Evolutionary conservation across 2,888 invertebrate species (phyloP).

Genomic region (Parascotia fuliginaria): DNA sequence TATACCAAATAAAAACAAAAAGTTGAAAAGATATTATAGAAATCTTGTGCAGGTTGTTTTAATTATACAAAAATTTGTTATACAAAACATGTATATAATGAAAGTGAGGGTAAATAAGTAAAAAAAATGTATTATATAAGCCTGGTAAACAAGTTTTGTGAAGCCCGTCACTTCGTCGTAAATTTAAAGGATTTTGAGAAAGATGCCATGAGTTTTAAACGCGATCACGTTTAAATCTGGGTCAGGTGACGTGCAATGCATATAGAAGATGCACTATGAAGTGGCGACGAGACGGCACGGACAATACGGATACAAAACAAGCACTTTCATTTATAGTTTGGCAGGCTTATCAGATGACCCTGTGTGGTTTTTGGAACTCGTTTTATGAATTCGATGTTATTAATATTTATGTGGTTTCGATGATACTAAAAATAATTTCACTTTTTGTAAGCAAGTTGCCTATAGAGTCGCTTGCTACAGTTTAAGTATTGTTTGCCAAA

Average conservation of each 20-base stretch:
- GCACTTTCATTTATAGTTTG: conserved; percentile 34
- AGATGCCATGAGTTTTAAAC: conserved; percentile 31
- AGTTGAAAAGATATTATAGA: too few relatives aligned
- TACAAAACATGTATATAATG: conserved; percentile 21
- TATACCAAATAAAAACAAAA: too few relatives aligned
- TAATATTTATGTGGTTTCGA: neutral
- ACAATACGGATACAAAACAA: conserved; percentile 30
- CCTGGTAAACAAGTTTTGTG: conserved; percentile 33
- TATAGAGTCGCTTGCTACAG: too few relatives aligned
- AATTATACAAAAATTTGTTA: conserved; percentile 4
- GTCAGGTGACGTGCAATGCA: conserved; percentile 36
- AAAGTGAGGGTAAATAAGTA: conserved; percentile 32
- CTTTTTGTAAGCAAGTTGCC: too few relatives aligned
- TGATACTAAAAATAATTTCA: too few relatives aligned
- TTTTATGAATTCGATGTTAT: neutral
- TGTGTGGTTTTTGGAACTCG: conserved; percentile 16
- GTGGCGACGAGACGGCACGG: conserved; percentile 18
- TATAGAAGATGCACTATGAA: too few relatives aligned
- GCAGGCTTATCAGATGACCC: conserved; percentile 22
- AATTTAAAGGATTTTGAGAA: conserved; percentile 33
- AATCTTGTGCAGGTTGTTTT: conserved; percentile 1
- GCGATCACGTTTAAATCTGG: conserved; percentile 40
- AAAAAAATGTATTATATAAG: conserved; percentile 37
- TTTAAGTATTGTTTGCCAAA: too few relatives aligned
- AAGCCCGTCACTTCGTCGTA: conserved; percentile 26